These are phyloP conservation scores for Promerops cafer DNA, from an alignment of 2,113 vertebrate genomes.

Conservation along the genomic window DNA sequence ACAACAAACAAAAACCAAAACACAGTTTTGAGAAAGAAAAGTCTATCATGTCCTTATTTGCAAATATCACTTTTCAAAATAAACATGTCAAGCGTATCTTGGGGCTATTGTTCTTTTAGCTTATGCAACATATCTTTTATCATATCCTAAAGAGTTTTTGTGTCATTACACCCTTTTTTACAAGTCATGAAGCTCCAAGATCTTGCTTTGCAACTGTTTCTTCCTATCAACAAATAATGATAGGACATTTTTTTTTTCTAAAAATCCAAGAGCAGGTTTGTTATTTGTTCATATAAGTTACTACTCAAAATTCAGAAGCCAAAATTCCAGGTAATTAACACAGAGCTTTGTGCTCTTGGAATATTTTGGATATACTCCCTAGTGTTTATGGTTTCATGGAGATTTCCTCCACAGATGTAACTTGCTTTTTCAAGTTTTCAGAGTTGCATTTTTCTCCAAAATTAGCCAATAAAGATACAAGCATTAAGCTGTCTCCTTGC, in stretches of 20 bases:
- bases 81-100: not conserved
- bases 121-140: not conserved
- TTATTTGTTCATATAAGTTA: not conserved
- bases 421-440: not conserved
- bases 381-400: not conserved
- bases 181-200: not conserved
- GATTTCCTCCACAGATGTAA: not conserved
- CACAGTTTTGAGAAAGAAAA: not conserved
- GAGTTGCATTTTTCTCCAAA: not conserved
- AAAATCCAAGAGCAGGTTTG: not conserved
- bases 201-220: not conserved
- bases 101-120: not conserved
- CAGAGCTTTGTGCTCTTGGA: not conserved
- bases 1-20: not conserved
- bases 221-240: not conserved
- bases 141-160: not conserved
- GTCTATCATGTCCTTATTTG: not conserved
- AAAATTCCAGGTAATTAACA: accelerated
- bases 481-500: not conserved
- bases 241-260: not conserved
- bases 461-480: not conserved
- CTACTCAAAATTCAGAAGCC: not conserved
- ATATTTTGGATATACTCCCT: not conserved
- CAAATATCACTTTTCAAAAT: not conserved
- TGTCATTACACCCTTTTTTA: not conserved